phyloP scores from a whole-genome alignment of 2,888 invertebrate species.

The Nomada hirtipes region DNA sequence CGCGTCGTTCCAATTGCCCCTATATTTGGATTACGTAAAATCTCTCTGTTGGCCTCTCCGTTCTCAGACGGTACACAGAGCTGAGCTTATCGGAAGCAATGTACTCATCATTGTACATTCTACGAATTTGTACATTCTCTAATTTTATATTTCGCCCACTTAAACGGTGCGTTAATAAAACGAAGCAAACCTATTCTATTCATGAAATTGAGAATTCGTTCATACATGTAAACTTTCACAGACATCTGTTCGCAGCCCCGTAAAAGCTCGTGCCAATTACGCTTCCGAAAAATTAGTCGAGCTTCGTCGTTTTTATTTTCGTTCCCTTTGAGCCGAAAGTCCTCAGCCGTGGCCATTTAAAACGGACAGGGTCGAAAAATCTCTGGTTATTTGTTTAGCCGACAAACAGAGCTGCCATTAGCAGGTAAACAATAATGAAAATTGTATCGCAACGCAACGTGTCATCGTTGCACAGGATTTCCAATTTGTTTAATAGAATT shows the following conservation, averaged over 20 bases:
- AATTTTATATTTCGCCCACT: neutral
- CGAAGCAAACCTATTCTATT: neutral
- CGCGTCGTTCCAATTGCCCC: conserved; percentile 48
- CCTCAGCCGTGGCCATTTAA: neutral
- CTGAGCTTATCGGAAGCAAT: conserved; percentile 48
- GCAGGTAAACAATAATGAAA: neutral
- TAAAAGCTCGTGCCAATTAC: neutral
- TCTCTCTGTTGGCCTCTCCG: conserved; percentile 45
- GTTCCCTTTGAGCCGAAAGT: neutral
- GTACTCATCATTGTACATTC: neutral
- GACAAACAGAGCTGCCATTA: conserved; percentile 5
- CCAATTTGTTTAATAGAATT: neutral
- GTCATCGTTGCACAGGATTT: neutral
- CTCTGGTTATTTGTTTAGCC: neutral
- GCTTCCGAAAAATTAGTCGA: neutral
- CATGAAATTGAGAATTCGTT: too few relatives aligned
- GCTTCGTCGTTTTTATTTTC: neutral
- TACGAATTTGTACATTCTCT: neutral
- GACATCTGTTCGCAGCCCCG: too few relatives aligned
- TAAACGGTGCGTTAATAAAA: neutral
- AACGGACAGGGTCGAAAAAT: neutral
- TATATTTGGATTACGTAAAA: conserved; percentile 58
- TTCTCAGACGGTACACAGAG: conserved; percentile 19
- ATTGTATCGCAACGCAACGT: neutral
- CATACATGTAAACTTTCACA: too few relatives aligned